These are phyloP conservation scores for rat (Rattus norvegicus) DNA, from an alignment of 2,113 vertebrate genomes.

Conservation along the genomic window DNA sequence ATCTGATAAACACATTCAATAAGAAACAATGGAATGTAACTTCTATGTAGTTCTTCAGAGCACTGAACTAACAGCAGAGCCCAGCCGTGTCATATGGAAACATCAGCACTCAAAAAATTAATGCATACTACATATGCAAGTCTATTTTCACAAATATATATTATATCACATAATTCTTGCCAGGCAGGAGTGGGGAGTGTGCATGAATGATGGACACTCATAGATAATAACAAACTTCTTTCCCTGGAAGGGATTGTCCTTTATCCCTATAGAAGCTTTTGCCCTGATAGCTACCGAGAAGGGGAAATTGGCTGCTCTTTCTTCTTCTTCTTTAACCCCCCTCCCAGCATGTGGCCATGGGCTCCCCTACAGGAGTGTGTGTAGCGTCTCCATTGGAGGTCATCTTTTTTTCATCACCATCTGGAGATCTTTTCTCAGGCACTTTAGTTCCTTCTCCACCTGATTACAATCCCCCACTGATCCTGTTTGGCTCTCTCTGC, in stretches of 20 bases:
- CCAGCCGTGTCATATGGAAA: not conserved
- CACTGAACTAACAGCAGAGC: not conserved
- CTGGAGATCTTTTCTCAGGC: slow-evolving; percentile 76
- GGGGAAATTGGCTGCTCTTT: slow-evolving; percentile 60
- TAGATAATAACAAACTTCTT: slow-evolving; percentile 46
- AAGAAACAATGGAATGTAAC: not conserved
- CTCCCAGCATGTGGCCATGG: slow-evolving; percentile 40
- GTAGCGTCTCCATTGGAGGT: slow-evolving; percentile 69
- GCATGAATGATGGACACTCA: slow-evolving; percentile 1
- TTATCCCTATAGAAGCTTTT: slow-evolving; percentile 62
- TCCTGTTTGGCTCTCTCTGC: slow-evolving; percentile 73
- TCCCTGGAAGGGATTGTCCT: slow-evolving; percentile 20
- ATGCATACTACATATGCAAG: not conserved
- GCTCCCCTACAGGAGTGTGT: slow-evolving; percentile 63
- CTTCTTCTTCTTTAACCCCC: not conserved
- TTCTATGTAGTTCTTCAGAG: not conserved
- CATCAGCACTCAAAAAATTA: not conserved
- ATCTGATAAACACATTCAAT: not conserved
- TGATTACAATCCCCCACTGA: slow-evolving; percentile 78
- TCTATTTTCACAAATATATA: not conserved
- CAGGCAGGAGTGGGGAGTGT: not conserved
- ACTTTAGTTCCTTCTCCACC: slow-evolving; percentile 63
- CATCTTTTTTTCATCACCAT: slow-evolving; percentile 85
- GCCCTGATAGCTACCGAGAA: slow-evolving; percentile 45
- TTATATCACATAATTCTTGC: not conserved